A percentile compares a stretch with the other conserved stretches of the same genome.
Conservation (phyloP, 2,888 invertebrate genomes). For the Cheilosia soror region DNA sequence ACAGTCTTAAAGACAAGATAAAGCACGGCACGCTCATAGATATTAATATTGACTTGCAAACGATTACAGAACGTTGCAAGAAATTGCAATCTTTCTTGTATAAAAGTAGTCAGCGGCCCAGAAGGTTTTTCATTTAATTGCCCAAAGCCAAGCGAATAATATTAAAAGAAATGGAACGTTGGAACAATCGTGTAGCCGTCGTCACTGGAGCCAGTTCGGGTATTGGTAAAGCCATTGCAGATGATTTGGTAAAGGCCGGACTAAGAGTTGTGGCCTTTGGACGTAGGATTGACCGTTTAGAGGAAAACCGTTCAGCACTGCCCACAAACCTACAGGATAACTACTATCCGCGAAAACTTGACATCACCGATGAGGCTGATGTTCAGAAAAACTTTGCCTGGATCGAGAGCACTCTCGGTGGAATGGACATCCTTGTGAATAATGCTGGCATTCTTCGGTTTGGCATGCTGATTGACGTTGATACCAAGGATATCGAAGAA, state of each 20-base stretch:
- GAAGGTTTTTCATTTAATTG: constrained; percentile 2
- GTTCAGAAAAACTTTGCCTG: constrained; percentile 84
- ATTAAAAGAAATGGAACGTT: constrained; percentile 41
- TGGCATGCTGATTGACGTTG: constrained; percentile 76
- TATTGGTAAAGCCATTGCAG: constrained; percentile 84
- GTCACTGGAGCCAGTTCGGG: constrained; percentile 87
- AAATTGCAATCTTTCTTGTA: not conserved
- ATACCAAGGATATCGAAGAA: constrained; percentile 78
- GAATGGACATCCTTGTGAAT: constrained; percentile 86
- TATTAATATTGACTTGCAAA: too few species aligned
- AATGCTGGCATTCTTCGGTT: constrained; percentile 84
- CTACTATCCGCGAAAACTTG: constrained; percentile 76
- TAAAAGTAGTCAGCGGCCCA: not conserved
- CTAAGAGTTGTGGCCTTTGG: constrained; percentile 85
- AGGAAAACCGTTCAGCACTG: constrained; percentile 73
- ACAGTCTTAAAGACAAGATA: too few species aligned
- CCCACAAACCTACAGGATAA: constrained; percentile 32
- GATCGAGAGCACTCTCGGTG: constrained; percentile 84
- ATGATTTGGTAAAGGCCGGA: constrained; percentile 83
- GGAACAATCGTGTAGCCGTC: constrained; percentile 84
- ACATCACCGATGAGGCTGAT: constrained; percentile 84
- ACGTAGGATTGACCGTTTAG: constrained; percentile 82
- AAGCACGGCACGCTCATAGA: too few species aligned
- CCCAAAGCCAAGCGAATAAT: not conserved
- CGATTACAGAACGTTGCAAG: too few species aligned